Conservation (phyloP, 2,113 vertebrate genomes). For the Cricetomys ansorgei region DNA sequence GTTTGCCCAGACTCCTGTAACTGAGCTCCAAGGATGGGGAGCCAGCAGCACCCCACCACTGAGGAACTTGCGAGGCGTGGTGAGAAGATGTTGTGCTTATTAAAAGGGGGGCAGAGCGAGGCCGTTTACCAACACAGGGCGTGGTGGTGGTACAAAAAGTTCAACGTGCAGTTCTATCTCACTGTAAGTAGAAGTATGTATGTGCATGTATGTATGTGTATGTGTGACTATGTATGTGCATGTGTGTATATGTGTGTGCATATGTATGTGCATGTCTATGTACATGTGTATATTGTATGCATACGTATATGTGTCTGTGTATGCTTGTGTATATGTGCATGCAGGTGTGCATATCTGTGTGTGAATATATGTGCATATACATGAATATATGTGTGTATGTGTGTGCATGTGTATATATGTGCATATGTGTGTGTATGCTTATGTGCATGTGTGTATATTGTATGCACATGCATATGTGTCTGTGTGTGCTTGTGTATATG, state of each 20-base stretch:
- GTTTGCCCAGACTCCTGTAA: fast-evolving
- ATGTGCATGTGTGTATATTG: fast-evolving
- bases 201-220: fast-evolving
- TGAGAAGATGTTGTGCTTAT: fast-evolving
- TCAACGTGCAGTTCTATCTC: neutral
- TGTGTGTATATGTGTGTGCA: neutral
- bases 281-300: neutral
- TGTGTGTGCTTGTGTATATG: neutral
- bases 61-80: neutral
- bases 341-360: too few relatives aligned
- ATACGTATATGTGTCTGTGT: neutral
- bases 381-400: neutral
- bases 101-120: too few relatives aligned
- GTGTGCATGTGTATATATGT: neutral
- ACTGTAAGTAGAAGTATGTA: neutral
- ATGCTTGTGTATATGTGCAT: neutral
- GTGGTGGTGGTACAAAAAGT: fast-evolving
- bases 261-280: neutral
- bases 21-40: fast-evolving
- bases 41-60: fast-evolving
- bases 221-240: neutral
- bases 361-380: neutral
- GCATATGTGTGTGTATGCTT: neutral
- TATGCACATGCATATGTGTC: neutral
- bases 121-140: neutral